Base-by-base conservation (phyloP, 2,113 vertebrate species). In the Zeus faber region DNA sequence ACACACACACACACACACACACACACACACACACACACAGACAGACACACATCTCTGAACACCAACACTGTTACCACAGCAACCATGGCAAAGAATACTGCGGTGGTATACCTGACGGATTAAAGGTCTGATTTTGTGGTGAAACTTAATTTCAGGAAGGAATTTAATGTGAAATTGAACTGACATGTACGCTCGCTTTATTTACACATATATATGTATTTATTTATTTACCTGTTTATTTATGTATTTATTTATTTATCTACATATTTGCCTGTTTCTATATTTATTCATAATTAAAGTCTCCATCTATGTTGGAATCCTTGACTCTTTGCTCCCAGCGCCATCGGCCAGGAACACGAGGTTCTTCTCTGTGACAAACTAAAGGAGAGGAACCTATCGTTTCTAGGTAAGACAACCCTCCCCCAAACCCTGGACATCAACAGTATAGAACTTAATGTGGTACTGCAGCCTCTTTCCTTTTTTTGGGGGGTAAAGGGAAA, bases 291-390 rank as follows among this genome's bases (percentile, higher is more conserved):
- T n/a, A n/a, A n/a, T n/a, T n/a, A n/a, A n/a, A n/a, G n/a, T n/a
- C n/a, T n/a, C n/a, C n/a, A n/a, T n/a, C n/a, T n/a, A n/a, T n/a
- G n/a, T 75, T 70, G 61, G 40, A 63, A 55, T 91, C 86, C 91
- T 94, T 95, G 88, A 96, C 89, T 48, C 25, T 44, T 41, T 58
- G 3, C 66, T 56, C 54, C 63, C 81, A 98, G 97, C 0, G 91
- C 95, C 55, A 95, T 98, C 78, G 97, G 97, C 21, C 88, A 96
- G 44, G 97, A 99, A 46, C 95, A 98, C 3, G 97, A 98, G 84
- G 89, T 98, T 45, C 84, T 98, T 58, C 91, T 99, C 17, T 74
- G 91, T 80, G 93, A 97, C 80, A 91, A 94, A 71, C 93, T 99
- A 70, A 81, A 91, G 52, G 91, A 94, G 84, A 93, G 79, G 76